Conservation (phyloP, 2,888 invertebrate genomes). For the Agrochola lychnidis region DNA sequence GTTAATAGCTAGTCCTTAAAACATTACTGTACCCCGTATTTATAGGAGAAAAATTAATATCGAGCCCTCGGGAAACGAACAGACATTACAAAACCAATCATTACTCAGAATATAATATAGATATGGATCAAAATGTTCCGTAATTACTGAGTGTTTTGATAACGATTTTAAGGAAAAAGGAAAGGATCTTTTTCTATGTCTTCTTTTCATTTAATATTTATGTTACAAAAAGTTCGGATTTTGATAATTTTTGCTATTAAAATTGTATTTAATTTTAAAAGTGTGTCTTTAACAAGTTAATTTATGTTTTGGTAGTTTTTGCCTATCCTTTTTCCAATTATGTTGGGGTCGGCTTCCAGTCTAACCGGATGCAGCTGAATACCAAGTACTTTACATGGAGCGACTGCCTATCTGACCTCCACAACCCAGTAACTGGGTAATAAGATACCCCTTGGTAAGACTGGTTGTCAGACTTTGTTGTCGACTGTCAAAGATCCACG, state of each 20-base stretch:
- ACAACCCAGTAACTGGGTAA: too few species aligned
- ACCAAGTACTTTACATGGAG: too few species aligned
- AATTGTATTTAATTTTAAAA: background rate
- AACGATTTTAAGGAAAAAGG: background rate
- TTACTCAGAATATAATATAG: constrained; percentile 46
- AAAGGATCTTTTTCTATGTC: background rate
- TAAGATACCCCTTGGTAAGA: too few species aligned
- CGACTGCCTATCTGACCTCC: too few species aligned
- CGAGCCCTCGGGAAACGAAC: constrained; percentile 31
- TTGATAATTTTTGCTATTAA: background rate
- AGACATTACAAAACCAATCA: constrained; percentile 53
- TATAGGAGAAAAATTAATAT: constrained; percentile 31
- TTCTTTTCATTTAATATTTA: background rate
- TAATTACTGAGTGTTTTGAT: constrained; percentile 37
- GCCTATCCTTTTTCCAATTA: too few species aligned
- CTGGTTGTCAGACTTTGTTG: too few species aligned
- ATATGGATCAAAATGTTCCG: constrained; percentile 21
- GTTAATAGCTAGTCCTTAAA: background rate
- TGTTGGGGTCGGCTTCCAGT: too few species aligned
- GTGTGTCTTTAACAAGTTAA: too few species aligned
- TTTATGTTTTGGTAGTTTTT: too few species aligned
- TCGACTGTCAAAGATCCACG: too few species aligned
- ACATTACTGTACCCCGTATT: constrained; percentile 8
- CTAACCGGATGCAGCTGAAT: too few species aligned
- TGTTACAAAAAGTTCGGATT: background rate